phyloP scores from a whole-genome alignment of 1,140 invertebrate genomes.

The Musca domestica region DNA sequence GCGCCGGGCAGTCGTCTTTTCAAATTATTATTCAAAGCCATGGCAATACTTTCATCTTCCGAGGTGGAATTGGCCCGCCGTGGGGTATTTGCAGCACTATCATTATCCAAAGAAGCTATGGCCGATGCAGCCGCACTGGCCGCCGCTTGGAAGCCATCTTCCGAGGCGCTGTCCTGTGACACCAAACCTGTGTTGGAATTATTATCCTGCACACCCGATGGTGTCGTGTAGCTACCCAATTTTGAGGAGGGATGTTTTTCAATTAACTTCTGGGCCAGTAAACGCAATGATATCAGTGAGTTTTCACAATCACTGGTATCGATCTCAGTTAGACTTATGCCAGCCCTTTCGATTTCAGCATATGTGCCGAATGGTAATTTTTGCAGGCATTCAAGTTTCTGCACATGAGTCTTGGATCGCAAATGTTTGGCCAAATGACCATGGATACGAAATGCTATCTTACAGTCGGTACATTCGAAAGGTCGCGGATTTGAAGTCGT shows the following conservation, averaged over 20 bases:
- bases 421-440: constrained; percentile 95
- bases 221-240: constrained; percentile 45
- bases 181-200: constrained; percentile 29
- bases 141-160: constrained; percentile 48
- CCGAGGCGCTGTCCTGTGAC: constrained; percentile 48
- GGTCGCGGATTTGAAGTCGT: constrained; percentile 87
- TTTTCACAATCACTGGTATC: constrained; percentile 93
- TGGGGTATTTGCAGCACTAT: constrained; percentile 46
- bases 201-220: constrained; percentile 43
- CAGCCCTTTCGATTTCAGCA: constrained; percentile 88
- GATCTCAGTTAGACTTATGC: constrained; percentile 87
- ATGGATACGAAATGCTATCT: constrained; percentile 93
- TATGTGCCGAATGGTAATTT: constrained; percentile 96
- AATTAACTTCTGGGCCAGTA: constrained; percentile 77
- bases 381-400: constrained; percentile 87
- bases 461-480: constrained; percentile 93
- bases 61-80: constrained; percentile 46
- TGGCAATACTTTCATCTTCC: constrained; percentile 42
- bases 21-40: constrained; percentile 33
- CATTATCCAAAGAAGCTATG: constrained; percentile 48
- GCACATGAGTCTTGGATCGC: constrained; percentile 94
- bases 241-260: constrained; percentile 74
- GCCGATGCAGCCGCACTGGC: constrained; percentile 44
- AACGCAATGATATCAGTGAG: constrained; percentile 78
- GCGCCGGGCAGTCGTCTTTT: constrained; percentile 46